Evolutionary conservation across 37 sponge, comb jelly and placozoan genomes (phyloP).

Genomic region (Mnemiopsis leidyi): DNA sequence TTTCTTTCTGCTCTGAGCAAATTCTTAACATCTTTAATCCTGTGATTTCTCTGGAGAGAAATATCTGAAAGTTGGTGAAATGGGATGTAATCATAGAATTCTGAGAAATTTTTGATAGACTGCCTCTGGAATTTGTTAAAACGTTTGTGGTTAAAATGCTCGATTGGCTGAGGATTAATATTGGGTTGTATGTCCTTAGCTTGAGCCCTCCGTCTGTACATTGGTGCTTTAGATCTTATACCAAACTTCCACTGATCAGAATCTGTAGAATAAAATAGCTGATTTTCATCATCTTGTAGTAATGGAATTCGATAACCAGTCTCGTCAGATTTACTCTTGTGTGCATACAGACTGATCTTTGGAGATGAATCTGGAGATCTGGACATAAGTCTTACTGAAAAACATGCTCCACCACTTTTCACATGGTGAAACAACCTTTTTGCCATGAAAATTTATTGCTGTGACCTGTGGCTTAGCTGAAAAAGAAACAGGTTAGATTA

Average conservation of each 20-base stretch:
- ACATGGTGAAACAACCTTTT: not conserved
- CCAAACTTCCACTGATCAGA: conserved; percentile 10
- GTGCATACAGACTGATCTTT: not conserved
- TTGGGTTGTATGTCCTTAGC: not conserved
- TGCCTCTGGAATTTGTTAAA: not conserved
- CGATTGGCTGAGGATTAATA: not conserved
- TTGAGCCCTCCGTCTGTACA: not conserved
- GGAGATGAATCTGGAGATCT: not conserved
- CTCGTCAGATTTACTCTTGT: not conserved
- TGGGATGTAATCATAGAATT: conserved; percentile 20
- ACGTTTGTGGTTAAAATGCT: not conserved
- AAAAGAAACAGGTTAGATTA: no score
- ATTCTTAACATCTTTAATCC: not conserved
- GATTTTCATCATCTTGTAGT: not conserved
- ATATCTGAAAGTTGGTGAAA: not conserved
- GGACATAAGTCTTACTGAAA: not conserved
- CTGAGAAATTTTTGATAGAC: not conserved
- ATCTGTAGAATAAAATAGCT: not conserved
- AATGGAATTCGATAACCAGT: conserved; percentile 32
- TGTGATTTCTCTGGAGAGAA: not conserved
- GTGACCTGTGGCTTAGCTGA: no score
- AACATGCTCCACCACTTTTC: not conserved
- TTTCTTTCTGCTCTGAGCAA: not conserved
- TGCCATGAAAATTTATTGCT: no score
- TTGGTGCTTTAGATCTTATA: not conserved